Percentiles rank a stretch among this genome's conserved stretches.
Evolutionary conservation across 92 coral and sea anemone species (phyloP).

Genomic region (Zoanthus gigantus): DNA sequence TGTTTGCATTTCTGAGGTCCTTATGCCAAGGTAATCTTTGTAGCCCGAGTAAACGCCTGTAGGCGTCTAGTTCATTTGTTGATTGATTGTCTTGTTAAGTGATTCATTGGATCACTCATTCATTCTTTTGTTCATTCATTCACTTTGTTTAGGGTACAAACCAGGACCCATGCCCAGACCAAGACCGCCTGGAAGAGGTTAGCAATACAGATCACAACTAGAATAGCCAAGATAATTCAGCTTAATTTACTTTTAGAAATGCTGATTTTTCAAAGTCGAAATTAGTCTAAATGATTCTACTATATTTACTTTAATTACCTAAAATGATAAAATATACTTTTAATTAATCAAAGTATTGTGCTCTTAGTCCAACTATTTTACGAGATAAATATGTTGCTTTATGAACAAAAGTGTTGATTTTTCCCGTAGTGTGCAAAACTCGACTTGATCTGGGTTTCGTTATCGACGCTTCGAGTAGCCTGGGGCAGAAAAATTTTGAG

Average conservation of each 20-base stretch:
- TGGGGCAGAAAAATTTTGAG: constrained; percentile 7
- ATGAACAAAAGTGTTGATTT: neutral
- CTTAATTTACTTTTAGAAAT: no score
- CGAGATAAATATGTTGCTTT: neutral
- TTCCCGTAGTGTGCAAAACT: constrained; percentile 26
- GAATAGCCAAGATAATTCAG: no score
- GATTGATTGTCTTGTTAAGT: neutral
- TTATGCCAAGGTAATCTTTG: no score
- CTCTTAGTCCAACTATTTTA: no score
- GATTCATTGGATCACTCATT: neutral
- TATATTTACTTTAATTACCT: no score
- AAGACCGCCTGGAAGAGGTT: constrained; percentile 30
- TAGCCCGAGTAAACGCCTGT: no score
- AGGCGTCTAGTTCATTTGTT: no score
- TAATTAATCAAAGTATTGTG: neutral
- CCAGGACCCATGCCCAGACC: constrained; percentile 34
- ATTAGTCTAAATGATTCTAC: no score
- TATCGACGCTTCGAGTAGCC: constrained; percentile 27
- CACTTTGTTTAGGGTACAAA: neutral
- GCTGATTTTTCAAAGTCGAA: no score
- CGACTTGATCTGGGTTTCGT: constrained; percentile 33
- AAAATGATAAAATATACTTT: neutral
- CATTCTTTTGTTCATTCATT: neutral
- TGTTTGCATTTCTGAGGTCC: no score
- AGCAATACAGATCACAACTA: neutral